A percentile compares a stretch with the other conserved stretches of the same genome.
Evolutionary conservation across 2,797 vertebrate species (phyloP).

Genomic region (Remorina albescens): DNA sequence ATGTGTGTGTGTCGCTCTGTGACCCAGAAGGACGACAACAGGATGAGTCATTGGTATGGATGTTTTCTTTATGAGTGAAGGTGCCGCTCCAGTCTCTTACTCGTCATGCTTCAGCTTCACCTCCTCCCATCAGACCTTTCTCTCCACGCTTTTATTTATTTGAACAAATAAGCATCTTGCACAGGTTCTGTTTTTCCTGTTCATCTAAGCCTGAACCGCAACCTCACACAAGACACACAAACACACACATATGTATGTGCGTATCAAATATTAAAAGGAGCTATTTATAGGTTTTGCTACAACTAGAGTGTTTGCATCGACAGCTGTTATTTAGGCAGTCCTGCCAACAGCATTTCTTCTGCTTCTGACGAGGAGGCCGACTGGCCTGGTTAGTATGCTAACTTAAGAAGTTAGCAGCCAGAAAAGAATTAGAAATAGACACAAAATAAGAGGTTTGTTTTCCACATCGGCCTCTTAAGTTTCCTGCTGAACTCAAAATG

Average conservation of each 20-base stretch:
- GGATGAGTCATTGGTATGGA: conserved; percentile 63
- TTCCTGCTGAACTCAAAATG: no score
- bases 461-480: no score
- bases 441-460: no score
- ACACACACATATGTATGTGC: neutral
- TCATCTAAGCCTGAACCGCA: neutral
- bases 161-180: neutral
- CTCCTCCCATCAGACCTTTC: neutral
- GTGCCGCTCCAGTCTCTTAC: neutral
- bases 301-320: no score
- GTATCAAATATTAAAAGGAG: neutral
- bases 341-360: no score
- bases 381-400: no score
- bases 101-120: neutral
- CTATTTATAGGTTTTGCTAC: no score
- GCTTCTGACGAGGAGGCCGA: no score
- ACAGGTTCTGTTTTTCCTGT: neutral
- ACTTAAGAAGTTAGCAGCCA: no score
- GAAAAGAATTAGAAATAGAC: no score
- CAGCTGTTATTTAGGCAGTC: no score
- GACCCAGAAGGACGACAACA: conserved; percentile 40
- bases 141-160: neutral
- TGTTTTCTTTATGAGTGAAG: conserved; percentile 33
- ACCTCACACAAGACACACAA: neutral
- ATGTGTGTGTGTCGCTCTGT: conserved; percentile 18